Percentiles rank a stretch among this genome's conserved stretches.
phyloP scores from a whole-genome alignment of 1,140 invertebrate species.

The Mesaphorura yosii region DNA sequence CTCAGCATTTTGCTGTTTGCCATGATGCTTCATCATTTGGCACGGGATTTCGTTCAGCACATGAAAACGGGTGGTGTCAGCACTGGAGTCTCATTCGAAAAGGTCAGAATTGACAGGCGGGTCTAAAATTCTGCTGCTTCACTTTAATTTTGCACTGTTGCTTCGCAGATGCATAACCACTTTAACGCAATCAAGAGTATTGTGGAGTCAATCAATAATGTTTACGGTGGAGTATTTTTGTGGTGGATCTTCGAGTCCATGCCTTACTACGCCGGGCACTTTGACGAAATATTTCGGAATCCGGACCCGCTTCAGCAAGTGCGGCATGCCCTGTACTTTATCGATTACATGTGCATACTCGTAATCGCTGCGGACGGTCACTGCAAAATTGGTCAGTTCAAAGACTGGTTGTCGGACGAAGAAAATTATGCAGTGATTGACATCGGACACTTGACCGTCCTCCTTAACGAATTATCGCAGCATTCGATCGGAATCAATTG shows the following conservation, averaged over 20 bases:
- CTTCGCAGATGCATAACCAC: background rate
- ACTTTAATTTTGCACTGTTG: background rate
- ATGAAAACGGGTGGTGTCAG: background rate
- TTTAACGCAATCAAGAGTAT: background rate
- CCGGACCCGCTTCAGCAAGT: background rate
- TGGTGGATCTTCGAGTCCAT: background rate
- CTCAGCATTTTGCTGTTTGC: background rate
- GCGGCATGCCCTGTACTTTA: background rate
- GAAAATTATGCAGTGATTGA: background rate
- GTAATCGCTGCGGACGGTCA: background rate
- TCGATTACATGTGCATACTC: background rate
- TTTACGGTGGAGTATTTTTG: background rate
- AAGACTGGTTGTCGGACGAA: background rate
- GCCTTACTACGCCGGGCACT: background rate
- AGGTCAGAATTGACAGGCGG: background rate
- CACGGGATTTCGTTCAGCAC: background rate
- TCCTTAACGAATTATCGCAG: background rate
- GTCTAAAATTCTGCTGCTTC: background rate
- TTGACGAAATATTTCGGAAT: background rate
- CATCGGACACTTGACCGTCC: background rate
- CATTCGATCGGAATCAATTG: background rate
- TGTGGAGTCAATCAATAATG: background rate
- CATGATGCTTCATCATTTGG: background rate
- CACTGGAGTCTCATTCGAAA: background rate
- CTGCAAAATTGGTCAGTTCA: background rate